Evolutionary conservation across 2,113 vertebrate genomes (phyloP), one percentile per base, ranked within the genome.

Genomic region (Muscicapa adusta): DNA sequence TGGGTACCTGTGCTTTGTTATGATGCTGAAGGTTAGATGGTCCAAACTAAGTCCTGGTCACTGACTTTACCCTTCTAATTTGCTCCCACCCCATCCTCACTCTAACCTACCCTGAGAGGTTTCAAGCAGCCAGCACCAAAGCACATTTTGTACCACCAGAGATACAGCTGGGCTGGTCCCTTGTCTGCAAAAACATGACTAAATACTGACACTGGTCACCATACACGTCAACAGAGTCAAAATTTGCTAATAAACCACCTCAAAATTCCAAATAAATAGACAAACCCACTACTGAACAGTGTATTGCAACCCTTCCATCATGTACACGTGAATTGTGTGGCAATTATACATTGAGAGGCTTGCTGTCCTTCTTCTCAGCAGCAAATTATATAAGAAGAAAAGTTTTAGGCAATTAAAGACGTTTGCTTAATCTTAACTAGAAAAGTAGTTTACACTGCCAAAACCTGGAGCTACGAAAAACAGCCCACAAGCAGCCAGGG

Each of bases 251-350:
- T 5, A n/a, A 91, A 53, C 40, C 43, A 33, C 73, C 6, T 22
- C 10, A 71, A 57, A 76, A 63, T 71, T 84, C 65, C 68, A 56
- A 88, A 75, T 23, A 57, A 80, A 54, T 2, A 76, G 36, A 23
- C 19, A 77, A 79, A n/a, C 12, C 5, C 20, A 0, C 16, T 62
- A 42, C 42, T 63, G 25, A 74, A 18, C 17, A 51, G 43, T 4
- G 1, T 2, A 56, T 4, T 33, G 13, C 10, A 48, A 12, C 40
- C 0, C 0, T 40, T 85, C 54, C 45, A 60, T 17, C 1, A 0
- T 0, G 31, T 8, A 60, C 18, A 10, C 0, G 0, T 1, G 22
- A 48, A 48, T 48, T 48, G 23, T 50, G 48, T 51, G 12, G 5
- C 18, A 57, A 8, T 22, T 51, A 6, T 0, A 20, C 3, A 7